Conservation (phyloP, 2,113 vertebrate species). For the Marmota flaviventris region DNA sequence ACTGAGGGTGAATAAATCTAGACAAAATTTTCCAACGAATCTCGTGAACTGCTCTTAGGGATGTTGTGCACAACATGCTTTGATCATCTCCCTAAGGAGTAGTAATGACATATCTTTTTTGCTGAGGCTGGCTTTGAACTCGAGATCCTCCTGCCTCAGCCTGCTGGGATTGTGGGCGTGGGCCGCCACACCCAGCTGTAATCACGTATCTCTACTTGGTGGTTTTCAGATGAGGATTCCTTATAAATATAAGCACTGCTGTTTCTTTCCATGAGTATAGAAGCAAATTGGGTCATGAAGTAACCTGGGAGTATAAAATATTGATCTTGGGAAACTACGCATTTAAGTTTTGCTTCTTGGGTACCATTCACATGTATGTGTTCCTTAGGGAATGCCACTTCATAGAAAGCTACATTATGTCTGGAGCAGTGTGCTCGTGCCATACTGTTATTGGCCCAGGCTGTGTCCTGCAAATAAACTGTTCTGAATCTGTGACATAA, state of each 20-base stretch:
- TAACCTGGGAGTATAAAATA: neutral
- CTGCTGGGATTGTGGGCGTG: too few relatives aligned
- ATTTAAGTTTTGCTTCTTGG: neutral
- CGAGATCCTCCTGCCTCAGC: too few relatives aligned
- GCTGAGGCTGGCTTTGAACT: too few relatives aligned
- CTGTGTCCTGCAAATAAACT: neutral
- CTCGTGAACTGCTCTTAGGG: neutral
- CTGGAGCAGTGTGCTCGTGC: neutral
- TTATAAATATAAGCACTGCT: neutral
- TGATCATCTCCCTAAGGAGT: neutral
- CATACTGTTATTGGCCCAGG: neutral
- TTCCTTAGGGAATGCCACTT: neutral
- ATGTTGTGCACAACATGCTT: neutral
- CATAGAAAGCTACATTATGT: neutral
- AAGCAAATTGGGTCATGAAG: neutral
- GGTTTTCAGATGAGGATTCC: neutral
- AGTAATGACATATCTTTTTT: neutral
- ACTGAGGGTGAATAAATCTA: neutral
- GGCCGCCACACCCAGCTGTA: too few relatives aligned
- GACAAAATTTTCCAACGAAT: neutral
- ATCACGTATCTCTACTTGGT: neutral
- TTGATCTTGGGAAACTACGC: neutral
- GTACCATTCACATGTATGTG: neutral
- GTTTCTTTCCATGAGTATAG: neutral
- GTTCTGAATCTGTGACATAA: neutral